phyloP scores from a whole-genome alignment of 2,797 vertebrate genomes.

The Alfaro cultratus region DNA sequence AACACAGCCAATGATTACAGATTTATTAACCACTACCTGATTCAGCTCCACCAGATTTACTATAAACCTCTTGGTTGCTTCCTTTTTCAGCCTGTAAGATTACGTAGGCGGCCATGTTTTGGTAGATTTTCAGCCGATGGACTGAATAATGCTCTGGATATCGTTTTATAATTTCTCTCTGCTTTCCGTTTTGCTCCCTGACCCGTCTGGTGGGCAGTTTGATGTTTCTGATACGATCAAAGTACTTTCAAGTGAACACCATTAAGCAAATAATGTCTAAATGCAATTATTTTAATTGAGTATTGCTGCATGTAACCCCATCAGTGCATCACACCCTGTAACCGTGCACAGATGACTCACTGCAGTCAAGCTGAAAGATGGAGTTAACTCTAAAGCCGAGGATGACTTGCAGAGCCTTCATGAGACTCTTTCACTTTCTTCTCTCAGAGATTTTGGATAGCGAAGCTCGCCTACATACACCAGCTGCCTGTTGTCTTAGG shows the following conservation, averaged over 20 bases:
- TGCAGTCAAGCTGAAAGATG: conserved; percentile 48
- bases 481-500: conserved; percentile 74
- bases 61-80: not conserved
- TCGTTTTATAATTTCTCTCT: not conserved
- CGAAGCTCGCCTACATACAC: conserved; percentile 65
- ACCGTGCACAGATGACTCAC: conserved; percentile 33
- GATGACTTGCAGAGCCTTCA: conserved; percentile 63
- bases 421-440: conserved; percentile 61
- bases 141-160: not conserved
- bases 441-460: conserved; percentile 60
- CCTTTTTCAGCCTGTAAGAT: not conserved
- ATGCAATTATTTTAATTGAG: not conserved
- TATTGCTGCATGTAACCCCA: not conserved
- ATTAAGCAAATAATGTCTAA: not conserved
- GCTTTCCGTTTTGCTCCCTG: not conserved
- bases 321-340: not conserved
- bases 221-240: not conserved
- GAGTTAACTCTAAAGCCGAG: conserved; percentile 40
- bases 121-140: not conserved
- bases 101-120: not conserved
- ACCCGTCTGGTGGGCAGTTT: not conserved
- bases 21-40: not conserved
- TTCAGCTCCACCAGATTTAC: not conserved
- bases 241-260: not conserved
- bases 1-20: not conserved